A percentile compares a stretch with the other conserved stretches of the same genome.
Conservation (phyloP, 2,888 invertebrate genomes). For the Dynastes maya region DNA sequence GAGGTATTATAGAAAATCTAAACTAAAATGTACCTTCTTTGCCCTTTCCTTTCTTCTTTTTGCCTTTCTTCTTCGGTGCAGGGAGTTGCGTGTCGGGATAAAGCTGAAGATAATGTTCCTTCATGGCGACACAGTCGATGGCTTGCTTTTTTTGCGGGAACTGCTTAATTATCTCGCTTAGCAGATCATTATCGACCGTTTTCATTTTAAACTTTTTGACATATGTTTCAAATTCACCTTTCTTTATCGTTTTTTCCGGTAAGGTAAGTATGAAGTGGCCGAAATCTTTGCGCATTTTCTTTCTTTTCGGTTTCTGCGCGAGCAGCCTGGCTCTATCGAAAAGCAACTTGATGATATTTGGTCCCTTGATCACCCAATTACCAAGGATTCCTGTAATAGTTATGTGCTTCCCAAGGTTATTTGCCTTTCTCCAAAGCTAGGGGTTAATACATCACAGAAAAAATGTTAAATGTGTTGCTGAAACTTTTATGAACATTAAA, state of each 20-base stretch:
- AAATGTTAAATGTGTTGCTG: too few relatives aligned
- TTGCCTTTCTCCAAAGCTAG: constrained; percentile 59
- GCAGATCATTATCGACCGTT: constrained; percentile 63
- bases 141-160: constrained; percentile 67
- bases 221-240: constrained; percentile 63
- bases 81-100: constrained; percentile 69
- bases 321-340: constrained; percentile 71
- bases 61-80: constrained; percentile 60
- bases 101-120: constrained; percentile 66
- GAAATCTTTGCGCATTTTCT: constrained; percentile 56
- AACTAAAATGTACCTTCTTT: constrained; percentile 10
- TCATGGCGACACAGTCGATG: constrained; percentile 67
- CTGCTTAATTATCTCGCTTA: constrained; percentile 62
- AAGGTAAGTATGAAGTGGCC: constrained; percentile 69
- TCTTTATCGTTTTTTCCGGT: constrained; percentile 62
- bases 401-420: constrained; percentile 63
- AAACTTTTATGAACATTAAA: too few relatives aligned
- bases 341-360: constrained; percentile 69
- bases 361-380: constrained; percentile 70
- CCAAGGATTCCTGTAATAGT: constrained; percentile 70
- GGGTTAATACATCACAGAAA: neutral
- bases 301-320: constrained; percentile 70
- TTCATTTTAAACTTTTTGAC: constrained; percentile 66
- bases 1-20: neutral
- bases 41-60: constrained; percentile 45